phyloP scores from a whole-genome alignment of 2,797 vertebrate genomes.

The Ptychobarbus kaznakovi region DNA sequence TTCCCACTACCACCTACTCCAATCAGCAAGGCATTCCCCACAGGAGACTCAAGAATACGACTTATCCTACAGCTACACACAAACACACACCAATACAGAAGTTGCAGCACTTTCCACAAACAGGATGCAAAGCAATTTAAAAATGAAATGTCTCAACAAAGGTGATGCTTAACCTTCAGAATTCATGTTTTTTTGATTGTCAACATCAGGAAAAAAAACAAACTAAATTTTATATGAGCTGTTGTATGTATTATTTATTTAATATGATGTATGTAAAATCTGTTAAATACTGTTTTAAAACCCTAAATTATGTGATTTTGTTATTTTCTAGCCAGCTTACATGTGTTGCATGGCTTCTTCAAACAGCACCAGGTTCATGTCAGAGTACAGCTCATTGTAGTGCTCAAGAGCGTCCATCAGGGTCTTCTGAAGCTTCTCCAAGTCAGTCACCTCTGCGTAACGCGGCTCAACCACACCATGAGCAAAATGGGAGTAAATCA shows the following conservation, averaged over 20 bases:
- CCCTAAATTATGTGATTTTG: neutral
- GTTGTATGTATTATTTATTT: neutral
- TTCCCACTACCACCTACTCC: constrained; percentile 81
- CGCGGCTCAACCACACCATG: constrained; percentile 84
- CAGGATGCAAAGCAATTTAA: neutral
- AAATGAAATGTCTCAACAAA: neutral
- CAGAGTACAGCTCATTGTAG: constrained; percentile 81
- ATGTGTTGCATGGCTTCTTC: constrained; percentile 78
- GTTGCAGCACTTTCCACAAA: neutral
- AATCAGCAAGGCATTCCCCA: constrained; percentile 79
- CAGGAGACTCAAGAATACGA: constrained; percentile 81
- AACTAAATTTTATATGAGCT: neutral
- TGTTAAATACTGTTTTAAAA: neutral
- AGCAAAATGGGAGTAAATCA: constrained; percentile 92
- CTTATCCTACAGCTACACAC: constrained; percentile 77
- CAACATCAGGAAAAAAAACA: neutral
- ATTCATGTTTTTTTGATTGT: neutral
- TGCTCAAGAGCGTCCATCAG: constrained; percentile 84
- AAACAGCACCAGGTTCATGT: constrained; percentile 80
- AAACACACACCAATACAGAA: neutral
- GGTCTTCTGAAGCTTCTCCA: constrained; percentile 90
- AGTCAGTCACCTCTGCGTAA: constrained; percentile 86
- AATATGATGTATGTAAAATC: neutral
- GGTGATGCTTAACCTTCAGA: neutral
- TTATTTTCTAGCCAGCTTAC: constrained; percentile 58